Base-by-base conservation (phyloP, 2,797 vertebrate species). In the Acipenser oxyrinchus region DNA sequence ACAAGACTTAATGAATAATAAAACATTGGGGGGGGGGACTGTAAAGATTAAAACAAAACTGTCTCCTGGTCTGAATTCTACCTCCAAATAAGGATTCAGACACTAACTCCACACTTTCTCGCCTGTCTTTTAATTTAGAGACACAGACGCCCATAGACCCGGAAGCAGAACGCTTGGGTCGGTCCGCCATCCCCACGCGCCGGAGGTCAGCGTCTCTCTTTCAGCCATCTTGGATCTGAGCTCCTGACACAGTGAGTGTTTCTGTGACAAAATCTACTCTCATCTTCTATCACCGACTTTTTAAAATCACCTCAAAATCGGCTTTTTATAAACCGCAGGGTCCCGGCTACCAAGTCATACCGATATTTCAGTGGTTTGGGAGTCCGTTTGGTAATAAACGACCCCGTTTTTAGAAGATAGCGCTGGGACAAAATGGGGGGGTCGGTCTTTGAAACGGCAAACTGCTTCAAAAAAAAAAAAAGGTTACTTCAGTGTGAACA, bases 151-250 rank as follows among this genome's bases (percentile, higher is more conserved):
- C 10, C 7, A 51, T 74, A 73, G 62, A 81, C 80, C 87, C 87
- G 88, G 89, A 90, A 84, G 74, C 8, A 77, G 73, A 81, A 78
- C 0, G 0, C 7, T 0, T 37, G 48, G 69, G 62, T 70, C 4
- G 8, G 60, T 57, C 49, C 79, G 82, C 88, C 84, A 88, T 89
- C 75, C 77, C 73, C 3, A 57, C 11, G 60, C 63, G 66, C 3
- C 72, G 10, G 65, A 72, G 77, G 81, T 84, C 72, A 84, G 75
- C 70, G 65, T 80, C 79, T 88, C 86, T 95, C 87, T 94, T 85
- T 82, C 91, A 89, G 92, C 95, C 96, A 97, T 97, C 93, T 97
- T 98, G 93, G 88, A 86, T 81, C 89, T 88, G 87, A 74, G 84
- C 74, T 83, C 80, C 82, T 70, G 75, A 86, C 78, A 87, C 77